These are phyloP conservation scores for Helicolenus hilgendorfi DNA, from an alignment of 2,797 vertebrate genomes.

Conservation along the genomic window DNA sequence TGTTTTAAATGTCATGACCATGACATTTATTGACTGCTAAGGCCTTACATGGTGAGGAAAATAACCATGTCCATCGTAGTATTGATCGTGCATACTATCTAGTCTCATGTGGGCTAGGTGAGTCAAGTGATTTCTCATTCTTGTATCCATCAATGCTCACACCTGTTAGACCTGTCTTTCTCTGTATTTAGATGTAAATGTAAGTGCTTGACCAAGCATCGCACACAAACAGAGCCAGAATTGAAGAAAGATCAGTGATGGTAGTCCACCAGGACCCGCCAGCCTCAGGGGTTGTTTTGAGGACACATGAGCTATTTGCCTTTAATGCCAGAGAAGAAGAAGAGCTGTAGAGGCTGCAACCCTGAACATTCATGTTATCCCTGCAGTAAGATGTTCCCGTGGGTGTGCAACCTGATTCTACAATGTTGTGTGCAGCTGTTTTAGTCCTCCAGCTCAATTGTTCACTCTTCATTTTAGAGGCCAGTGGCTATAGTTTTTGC, in stretches of 20 bases:
- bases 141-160: not conserved
- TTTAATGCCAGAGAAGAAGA: not conserved
- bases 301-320: not conserved
- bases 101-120: not conserved
- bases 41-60: not conserved
- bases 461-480: not conserved
- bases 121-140: not conserved
- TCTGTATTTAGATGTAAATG: conserved; percentile 1
- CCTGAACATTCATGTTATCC: not conserved
- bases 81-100: not conserved
- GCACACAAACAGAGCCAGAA: not conserved
- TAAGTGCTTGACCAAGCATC: not conserved
- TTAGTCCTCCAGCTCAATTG: not conserved
- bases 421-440: not conserved
- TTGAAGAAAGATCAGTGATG: not conserved
- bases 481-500: not conserved
- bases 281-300: not conserved
- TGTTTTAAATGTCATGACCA: not conserved
- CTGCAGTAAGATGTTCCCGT: not conserved
- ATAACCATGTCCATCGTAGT: not conserved
- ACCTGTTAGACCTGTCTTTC: not conserved
- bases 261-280: not conserved
- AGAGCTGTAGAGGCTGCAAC: not conserved
- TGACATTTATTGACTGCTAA: not conserved
- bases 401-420: not conserved